These are phyloP conservation scores for Drosophila neotestacea DNA, from an alignment of 2,888 invertebrate species.

Conservation along the genomic window DNA sequence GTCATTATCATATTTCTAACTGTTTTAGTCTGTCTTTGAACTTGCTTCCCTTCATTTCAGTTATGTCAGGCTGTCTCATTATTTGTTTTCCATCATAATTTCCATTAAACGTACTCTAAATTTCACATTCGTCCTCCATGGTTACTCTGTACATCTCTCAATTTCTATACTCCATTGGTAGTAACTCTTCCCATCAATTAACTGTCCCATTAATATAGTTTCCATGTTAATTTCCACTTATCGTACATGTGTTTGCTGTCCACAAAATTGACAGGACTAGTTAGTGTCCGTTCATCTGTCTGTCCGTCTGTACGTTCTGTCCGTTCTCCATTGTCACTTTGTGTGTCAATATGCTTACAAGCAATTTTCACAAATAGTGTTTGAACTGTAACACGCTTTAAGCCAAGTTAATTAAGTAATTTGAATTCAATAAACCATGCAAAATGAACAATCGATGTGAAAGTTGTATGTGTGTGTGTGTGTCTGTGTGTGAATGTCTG, in stretches of 20 bases:
- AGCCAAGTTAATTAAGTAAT: constrained; percentile 33
- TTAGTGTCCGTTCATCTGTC: not conserved
- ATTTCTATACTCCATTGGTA: not conserved
- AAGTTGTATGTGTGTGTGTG: not conserved
- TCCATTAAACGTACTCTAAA: not conserved
- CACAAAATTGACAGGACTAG: constrained; percentile 16
- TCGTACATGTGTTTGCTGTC: constrained; percentile 25
- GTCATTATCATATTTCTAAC: too few relatives aligned
- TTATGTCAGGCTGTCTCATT: not conserved
- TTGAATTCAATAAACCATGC: constrained; percentile 31
- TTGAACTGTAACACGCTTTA: constrained; percentile 22
- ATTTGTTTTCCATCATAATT: not conserved
- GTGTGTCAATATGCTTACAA: constrained; percentile 17
- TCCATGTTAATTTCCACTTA: constrained; percentile 15
- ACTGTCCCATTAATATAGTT: constrained; percentile 25
- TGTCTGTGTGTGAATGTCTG: not conserved
- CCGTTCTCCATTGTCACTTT: constrained; percentile 16
- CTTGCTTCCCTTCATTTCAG: too few relatives aligned
- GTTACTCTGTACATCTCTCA: not conserved
- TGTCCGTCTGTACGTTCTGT: not conserved
- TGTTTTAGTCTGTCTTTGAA: not conserved
- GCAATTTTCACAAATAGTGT: constrained; percentile 18
- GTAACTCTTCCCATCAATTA: constrained; percentile 11
- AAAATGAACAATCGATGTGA: constrained; percentile 33
- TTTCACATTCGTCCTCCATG: constrained; percentile 2